These are phyloP conservation scores for Zygogramma bicolorata DNA, from an alignment of 2,888 invertebrate species.

Conservation along the genomic window DNA sequence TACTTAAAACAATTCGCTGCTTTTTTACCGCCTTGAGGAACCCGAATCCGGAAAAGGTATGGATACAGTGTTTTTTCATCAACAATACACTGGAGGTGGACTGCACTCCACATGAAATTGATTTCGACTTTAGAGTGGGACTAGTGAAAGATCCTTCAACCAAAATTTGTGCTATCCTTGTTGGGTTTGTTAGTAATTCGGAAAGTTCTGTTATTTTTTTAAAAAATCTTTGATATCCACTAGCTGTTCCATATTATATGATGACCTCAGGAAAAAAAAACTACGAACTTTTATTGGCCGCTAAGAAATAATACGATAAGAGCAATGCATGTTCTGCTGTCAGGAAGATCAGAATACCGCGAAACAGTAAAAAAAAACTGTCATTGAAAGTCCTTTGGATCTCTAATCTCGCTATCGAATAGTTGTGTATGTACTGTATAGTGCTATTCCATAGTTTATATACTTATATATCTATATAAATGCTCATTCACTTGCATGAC, in stretches of 20 bases:
- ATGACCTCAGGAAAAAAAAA: not conserved
- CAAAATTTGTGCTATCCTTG: not conserved
- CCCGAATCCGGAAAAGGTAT: not conserved
- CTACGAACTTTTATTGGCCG: no score
- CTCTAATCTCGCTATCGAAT: not conserved
- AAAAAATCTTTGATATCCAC: not conserved
- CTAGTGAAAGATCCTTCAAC: not conserved
- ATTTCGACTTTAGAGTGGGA: not conserved
- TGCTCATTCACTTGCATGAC: not conserved
- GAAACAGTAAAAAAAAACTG: not conserved
- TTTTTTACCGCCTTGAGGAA: not conserved
- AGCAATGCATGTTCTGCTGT: constrained; percentile 6
- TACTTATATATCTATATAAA: not conserved
- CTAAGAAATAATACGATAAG: constrained; percentile 5
- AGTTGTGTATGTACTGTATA: not conserved
- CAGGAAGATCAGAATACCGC: not conserved
- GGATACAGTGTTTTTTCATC: not conserved
- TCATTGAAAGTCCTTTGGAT: no score
- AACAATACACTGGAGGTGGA: not conserved
- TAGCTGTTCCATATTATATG: not conserved
- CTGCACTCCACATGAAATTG: not conserved
- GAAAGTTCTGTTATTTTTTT: not conserved
- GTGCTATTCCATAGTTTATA: not conserved
- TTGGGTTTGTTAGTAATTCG: no score
- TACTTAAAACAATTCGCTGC: not conserved